phyloP scores from a whole-genome alignment of 1,140 invertebrate genomes.

The Harpegnathos saltator region DNA sequence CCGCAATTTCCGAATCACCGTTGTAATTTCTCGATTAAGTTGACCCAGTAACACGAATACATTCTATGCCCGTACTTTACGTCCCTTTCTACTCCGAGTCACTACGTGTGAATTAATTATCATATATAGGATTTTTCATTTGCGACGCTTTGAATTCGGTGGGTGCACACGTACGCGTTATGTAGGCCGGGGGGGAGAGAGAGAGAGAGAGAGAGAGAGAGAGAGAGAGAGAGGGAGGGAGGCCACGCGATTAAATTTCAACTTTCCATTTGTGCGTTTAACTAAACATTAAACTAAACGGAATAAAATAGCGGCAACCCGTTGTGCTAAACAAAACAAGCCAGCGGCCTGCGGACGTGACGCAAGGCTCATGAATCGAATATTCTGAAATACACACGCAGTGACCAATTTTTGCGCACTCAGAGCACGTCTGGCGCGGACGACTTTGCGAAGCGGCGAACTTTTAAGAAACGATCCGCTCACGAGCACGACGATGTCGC shows the following conservation, averaged over 20 bases:
- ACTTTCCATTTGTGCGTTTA: slow-evolving; percentile 41
- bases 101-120: slow-evolving; percentile 18
- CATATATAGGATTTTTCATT: slow-evolving; percentile 33
- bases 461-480: background rate
- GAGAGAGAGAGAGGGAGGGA: too few relatives aligned
- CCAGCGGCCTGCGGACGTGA: background rate
- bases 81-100: background rate
- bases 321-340: background rate
- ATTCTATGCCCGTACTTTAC: slow-evolving; percentile 1
- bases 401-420: background rate
- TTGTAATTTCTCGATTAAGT: slow-evolving; percentile 28
- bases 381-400: background rate
- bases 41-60: slow-evolving; percentile 20
- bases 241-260: slow-evolving; percentile 41
- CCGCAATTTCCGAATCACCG: slow-evolving; percentile 37
- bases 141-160: background rate
- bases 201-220: too few relatives aligned
- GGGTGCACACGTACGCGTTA: too few relatives aligned
- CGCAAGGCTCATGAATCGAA: background rate
- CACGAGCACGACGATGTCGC: background rate
- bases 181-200: too few relatives aligned
- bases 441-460: background rate
- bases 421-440: background rate
- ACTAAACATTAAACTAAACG: slow-evolving; percentile 13
- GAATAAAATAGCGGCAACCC: background rate